Conservation (phyloP, 2,888 invertebrate species). For the Drosophila algonquin region DNA sequence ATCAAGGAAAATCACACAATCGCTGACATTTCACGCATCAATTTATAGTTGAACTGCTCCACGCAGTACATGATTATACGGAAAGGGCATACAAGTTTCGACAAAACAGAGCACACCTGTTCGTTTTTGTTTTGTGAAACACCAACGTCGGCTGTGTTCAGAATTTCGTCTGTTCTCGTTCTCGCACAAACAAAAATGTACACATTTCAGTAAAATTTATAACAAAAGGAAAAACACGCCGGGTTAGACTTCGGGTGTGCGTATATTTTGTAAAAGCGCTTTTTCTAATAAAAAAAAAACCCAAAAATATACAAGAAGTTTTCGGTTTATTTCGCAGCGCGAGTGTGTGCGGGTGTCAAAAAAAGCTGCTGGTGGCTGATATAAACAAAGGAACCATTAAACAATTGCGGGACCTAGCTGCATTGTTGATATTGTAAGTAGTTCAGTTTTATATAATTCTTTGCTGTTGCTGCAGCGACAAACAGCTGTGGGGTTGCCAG, state of each 20-base stretch:
- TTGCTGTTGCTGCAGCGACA: conserved; percentile 17
- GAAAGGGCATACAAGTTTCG: background rate
- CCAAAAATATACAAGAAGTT: conserved; percentile 10
- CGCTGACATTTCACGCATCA: background rate
- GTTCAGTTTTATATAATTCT: conserved; percentile 65
- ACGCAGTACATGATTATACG: background rate
- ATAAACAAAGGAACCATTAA: conserved; percentile 31
- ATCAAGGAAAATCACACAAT: background rate
- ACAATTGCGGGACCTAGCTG: conserved; percentile 12
- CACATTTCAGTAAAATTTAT: conserved; percentile 51
- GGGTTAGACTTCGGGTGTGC: conserved; percentile 44
- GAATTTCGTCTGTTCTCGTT: conserved; percentile 53
- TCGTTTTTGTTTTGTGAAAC: background rate
- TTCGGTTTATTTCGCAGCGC: conserved; percentile 6
- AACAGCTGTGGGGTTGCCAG: conserved; percentile 56
- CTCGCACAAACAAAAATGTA: conserved; percentile 57
- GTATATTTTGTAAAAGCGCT: conserved; percentile 42
- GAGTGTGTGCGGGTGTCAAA: conserved; percentile 35
- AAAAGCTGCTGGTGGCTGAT: conserved; percentile 7
- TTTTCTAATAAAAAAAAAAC: conserved; percentile 41
- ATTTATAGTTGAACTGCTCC: background rate
- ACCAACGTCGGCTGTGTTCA: background rate
- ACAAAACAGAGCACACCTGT: background rate
- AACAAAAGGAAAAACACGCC: conserved; percentile 40
- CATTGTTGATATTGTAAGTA: conserved; percentile 67